A percentile compares a stretch with the other conserved stretches of the same genome.
These are phyloP conservation scores for Tetraneura akinire DNA, from an alignment of 1,140 invertebrate species.

Conservation along the genomic window DNA sequence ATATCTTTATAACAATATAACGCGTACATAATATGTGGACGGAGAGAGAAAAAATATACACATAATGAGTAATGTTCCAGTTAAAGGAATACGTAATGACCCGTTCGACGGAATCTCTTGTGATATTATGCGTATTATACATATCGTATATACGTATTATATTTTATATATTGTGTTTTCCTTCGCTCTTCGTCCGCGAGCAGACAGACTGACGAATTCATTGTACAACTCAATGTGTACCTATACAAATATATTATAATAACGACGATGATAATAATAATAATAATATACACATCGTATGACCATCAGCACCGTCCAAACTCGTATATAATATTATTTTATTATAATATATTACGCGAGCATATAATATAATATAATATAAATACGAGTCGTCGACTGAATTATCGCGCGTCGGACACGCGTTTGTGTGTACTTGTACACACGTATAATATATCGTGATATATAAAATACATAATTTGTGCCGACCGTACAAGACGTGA, in stretches of 20 bases:
- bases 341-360: too few species aligned
- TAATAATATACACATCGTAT: too few species aligned
- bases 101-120: slow-evolving; percentile 44
- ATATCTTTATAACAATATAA: slow-evolving; percentile 20
- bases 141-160: too few species aligned
- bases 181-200: not conserved
- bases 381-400: not conserved
- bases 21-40: not conserved
- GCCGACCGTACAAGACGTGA: not conserved
- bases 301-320: too few species aligned
- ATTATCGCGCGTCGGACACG: slow-evolving; percentile 2
- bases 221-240: not conserved
- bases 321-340: too few species aligned
- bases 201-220: not conserved
- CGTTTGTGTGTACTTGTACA: not conserved
- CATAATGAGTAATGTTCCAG: slow-evolving; percentile 49
- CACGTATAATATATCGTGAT: not conserved
- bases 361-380: too few species aligned
- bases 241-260: too few species aligned
- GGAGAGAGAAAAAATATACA: not conserved
- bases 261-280: too few species aligned
- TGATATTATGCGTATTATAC: not conserved
- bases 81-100: slow-evolving; percentile 46
- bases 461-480: slow-evolving; percentile 5
- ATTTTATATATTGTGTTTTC: too few species aligned